Percentiles rank a stretch among this genome's conserved stretches.
phyloP scores from a whole-genome alignment of 2,113 vertebrate genomes.

The Hylia prasina region DNA sequence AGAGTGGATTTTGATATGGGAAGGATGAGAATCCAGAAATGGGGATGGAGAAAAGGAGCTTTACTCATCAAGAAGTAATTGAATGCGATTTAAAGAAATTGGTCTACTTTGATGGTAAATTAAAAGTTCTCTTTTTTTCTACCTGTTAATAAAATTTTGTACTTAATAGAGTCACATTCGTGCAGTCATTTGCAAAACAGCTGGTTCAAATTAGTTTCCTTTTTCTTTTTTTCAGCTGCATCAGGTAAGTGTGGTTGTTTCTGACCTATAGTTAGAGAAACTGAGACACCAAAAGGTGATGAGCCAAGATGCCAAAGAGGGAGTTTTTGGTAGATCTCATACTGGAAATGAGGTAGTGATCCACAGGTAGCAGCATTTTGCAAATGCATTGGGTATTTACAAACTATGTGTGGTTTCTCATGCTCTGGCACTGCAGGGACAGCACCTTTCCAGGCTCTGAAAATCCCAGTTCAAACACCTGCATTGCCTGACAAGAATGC shows the following conservation, averaged over 20 bases:
- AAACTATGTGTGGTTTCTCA: background rate
- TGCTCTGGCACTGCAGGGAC: background rate
- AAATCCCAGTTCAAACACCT: background rate
- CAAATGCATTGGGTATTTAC: background rate
- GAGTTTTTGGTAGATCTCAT: background rate
- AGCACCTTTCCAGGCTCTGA: background rate
- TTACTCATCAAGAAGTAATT: slow-evolving; percentile 12
- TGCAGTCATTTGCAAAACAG: background rate
- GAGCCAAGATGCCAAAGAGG: background rate
- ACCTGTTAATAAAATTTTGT: slow-evolving; percentile 29
- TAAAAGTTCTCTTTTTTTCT: background rate
- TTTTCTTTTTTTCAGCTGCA: background rate
- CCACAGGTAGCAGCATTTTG: background rate
- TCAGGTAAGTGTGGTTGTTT: background rate
- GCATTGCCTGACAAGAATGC: background rate
- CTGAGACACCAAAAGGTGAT: background rate
- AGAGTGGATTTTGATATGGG: slow-evolving; percentile 40
- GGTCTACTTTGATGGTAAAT: slow-evolving; percentile 7
- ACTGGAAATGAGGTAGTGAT: background rate
- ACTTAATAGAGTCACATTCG: background rate
- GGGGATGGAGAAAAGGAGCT: background rate
- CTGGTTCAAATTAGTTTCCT: background rate
- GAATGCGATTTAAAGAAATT: slow-evolving; percentile 13
- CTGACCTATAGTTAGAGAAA: background rate
- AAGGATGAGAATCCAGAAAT: background rate